Base-by-base conservation (phyloP, 2,888 invertebrate species). In the Branchellion lobata region DNA sequence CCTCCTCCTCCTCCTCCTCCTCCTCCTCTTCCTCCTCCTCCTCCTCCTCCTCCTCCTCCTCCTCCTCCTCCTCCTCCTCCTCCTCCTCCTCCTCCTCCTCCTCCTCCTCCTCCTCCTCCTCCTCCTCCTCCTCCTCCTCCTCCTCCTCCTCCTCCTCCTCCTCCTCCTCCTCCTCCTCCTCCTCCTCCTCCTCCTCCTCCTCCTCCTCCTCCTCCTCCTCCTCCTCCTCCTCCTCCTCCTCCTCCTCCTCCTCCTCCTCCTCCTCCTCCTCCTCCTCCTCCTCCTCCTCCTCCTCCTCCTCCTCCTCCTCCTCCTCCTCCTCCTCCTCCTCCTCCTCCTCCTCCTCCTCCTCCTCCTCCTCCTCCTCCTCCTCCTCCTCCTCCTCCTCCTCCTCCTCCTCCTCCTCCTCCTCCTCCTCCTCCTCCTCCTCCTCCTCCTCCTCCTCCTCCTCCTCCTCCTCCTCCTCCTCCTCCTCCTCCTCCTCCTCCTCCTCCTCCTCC, bases 1-100 rank as follows among this genome's bases (percentile, higher is more conserved):
- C 53, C 53, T 53, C 53, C 53, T 53, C 53, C n/a, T 53, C n/a
- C n/a, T 53, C 53, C 53, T 53, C 53, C 53, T 53, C 53, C 53
- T 53, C 53, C 53, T 53, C 53, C 53, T 53, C 53, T 53, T 53
- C n/a, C n/a, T 53, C 53, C 53, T 53, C 53, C 53, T 53, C 53
- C 53, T 53, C 53, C 53, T 53, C 53, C n/a, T 53, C 53, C n/a
- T 53, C 53, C n/a, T n/a, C 53, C n/a, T n/a, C n/a, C n/a, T n/a
- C n/a, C n/a, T 53, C 53, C n/a, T n/a, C n/a, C n/a, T 53, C n/a
- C n/a, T n/a, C 53, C n/a, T n/a, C 53, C n/a, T n/a, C 53, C n/a
- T n/a, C 53, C n/a, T n/a, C 53, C n/a, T n/a, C n/a, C n/a, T 53
- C n/a, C n/a, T n/a, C 53, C n/a, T n/a, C 53, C n/a, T n/a, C 53